Evolutionary conservation across 2,888 invertebrate genomes (phyloP), one percentile per base, ranked within the genome.

Genomic region (Amphipyra tragopoginis): DNA sequence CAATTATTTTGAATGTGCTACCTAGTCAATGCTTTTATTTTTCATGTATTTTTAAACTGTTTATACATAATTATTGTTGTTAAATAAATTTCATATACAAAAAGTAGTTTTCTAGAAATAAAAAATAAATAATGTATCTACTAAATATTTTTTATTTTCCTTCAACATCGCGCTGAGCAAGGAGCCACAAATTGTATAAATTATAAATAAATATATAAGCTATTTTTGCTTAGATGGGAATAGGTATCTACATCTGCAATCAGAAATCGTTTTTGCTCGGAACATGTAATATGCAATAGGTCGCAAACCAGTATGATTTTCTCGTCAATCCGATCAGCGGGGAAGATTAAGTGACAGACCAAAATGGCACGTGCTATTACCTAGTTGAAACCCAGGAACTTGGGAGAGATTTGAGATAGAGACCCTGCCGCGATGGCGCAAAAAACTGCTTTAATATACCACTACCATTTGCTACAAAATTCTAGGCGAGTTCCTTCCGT

Each of bases 341-440:
- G 21, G 26, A 65, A 79, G 80, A 82, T 84, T 77, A 77, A 78
- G 71, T 76, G 66, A 65, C 58, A 58, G 75, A 83, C 79, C 55
- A 66, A 79, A 85, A 73, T 68, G 81, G 80, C 85, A 81, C 85
- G 81, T 80, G 85, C 77, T 74, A 58, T 63, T 65, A 50, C 60
- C 58, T 71, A 65, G 45, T 58, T 67, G 55, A 56, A 62, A 44
- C 40, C 59, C 38, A 54, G 57, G 39, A 65, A 64, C 63, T 42
- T 68, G 5, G 21, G 26, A 39, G 55, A 78, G 77, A 76, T 81
- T 78, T 64, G 36, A 71, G 73, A 80, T 74, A 75, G 54, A 47
- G 10, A 14, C 52, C 62, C 53, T 48, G 45, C 47, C 14, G 56
- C 9, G 53, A 36, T 15, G 14, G 29, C 11, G 38, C 34, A 74